phyloP scores from a whole-genome alignment of 2,888 invertebrate species.

The Drosophila greeni region DNA sequence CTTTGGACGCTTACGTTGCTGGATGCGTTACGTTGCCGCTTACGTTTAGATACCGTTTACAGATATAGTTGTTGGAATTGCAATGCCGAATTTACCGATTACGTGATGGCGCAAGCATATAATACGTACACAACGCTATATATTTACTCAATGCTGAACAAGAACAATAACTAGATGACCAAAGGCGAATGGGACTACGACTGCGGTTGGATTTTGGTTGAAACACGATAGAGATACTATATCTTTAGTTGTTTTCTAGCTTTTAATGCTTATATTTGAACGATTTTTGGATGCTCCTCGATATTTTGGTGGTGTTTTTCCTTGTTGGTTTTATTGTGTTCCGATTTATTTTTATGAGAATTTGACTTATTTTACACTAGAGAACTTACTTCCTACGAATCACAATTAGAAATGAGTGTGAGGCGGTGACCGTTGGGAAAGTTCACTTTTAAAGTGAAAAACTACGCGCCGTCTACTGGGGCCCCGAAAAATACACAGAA shows the following conservation, averaged over 20 bases:
- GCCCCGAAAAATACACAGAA: conserved; percentile 15
- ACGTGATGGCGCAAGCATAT: conserved; percentile 9
- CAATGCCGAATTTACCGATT: conserved; percentile 10
- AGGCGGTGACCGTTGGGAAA: conserved; percentile 22
- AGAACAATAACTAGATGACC: conserved; percentile 23
- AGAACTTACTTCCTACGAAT: conserved; percentile 70
- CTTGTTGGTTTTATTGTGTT: conserved; percentile 52
- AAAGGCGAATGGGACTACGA: conserved; percentile 25
- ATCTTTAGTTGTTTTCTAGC: conserved; percentile 10
- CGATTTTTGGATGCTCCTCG: conserved; percentile 30
- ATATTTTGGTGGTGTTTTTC: conserved; percentile 33
- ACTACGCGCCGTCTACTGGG: conserved; percentile 36
- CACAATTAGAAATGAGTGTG: conserved; percentile 67
- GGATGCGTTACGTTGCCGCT: conserved; percentile 14
- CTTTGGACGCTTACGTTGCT: conserved; percentile 14
- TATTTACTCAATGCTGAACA: conserved; percentile 18
- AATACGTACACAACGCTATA: background rate
- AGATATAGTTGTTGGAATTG: conserved; percentile 9
- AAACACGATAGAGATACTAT: conserved; percentile 8
- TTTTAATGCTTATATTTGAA: conserved; percentile 5
- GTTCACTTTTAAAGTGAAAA: conserved; percentile 29
- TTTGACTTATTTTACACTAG: conserved; percentile 59
- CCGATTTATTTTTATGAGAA: conserved; percentile 54
- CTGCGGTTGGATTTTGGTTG: conserved; percentile 23
- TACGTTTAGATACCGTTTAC: conserved; percentile 17